Percentiles rank a stretch among this genome's conserved stretches.
phyloP scores from a whole-genome alignment of 2,113 vertebrate species.

The Neopipo cinnamomea region DNA sequence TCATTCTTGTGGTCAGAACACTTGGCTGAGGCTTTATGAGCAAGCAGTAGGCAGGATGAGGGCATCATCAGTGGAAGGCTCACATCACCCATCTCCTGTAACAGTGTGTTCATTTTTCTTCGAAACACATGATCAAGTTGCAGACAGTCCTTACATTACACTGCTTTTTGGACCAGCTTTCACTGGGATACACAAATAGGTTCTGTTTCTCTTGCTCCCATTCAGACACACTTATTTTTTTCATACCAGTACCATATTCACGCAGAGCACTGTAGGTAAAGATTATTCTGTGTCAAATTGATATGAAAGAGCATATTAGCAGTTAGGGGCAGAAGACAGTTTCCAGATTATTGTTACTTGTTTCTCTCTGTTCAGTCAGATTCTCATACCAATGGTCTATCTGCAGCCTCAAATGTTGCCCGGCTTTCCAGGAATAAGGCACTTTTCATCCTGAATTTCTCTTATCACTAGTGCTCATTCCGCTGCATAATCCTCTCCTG shows the following conservation, averaged over 20 bases:
- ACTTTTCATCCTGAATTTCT: not conserved
- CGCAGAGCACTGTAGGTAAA: not conserved
- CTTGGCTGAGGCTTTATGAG: not conserved
- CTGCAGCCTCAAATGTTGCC: not conserved
- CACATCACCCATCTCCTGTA: not conserved
- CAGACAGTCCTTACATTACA: not conserved
- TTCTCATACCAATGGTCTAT: not conserved
- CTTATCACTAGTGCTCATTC: slow-evolving; percentile 16
- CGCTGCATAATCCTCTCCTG: slow-evolving; percentile 17
- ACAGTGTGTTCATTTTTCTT: not conserved
- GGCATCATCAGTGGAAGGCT: not conserved
- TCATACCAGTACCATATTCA: not conserved
- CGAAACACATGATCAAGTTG: not conserved
- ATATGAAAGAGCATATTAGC: not conserved
- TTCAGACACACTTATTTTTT: not conserved
- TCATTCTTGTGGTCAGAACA: not conserved
- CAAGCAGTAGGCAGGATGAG: not conserved
- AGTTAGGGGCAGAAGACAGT: not conserved
- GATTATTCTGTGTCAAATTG: not conserved
- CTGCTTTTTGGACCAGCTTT: not conserved
- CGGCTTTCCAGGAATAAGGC: not conserved
- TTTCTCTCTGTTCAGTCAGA: not conserved
- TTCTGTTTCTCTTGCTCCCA: rapidly evolving
- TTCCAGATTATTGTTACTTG: not conserved
- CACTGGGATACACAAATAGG: not conserved